Evolutionary conservation across 2,797 vertebrate species (phyloP).

Genomic region (Orientallactaga sibirica): DNA sequence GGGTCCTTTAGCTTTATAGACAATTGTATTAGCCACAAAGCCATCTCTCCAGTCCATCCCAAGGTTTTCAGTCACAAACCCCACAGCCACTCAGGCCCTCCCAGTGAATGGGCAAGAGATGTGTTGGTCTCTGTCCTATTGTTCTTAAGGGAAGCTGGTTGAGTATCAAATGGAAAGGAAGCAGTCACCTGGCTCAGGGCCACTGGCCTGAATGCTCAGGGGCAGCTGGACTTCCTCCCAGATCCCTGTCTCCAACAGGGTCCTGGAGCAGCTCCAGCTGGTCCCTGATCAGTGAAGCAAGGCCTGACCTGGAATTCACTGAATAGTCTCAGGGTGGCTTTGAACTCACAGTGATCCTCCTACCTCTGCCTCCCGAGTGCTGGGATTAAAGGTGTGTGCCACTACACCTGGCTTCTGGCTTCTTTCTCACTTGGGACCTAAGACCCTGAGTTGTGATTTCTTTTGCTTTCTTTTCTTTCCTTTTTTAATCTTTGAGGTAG

Average conservation of each 20-base stretch:
- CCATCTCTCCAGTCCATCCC: too few species aligned
- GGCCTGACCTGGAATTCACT: background rate
- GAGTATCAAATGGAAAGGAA: background rate
- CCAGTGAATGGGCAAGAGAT: background rate
- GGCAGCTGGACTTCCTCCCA: background rate
- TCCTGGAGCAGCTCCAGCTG: background rate
- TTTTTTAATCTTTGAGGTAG: too few species aligned
- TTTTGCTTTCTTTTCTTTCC: too few species aligned
- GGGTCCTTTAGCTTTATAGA: too few species aligned
- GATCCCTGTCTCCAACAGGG: background rate
- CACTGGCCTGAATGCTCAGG: background rate
- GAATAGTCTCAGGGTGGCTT: too few species aligned
- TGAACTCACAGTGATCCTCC: too few species aligned
- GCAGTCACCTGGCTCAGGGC: background rate
- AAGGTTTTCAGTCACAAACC: too few species aligned
- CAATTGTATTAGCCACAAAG: too few species aligned
- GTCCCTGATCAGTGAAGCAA: background rate
- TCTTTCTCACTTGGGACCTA: background rate
- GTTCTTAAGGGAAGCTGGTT: background rate
- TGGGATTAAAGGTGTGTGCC: too few species aligned
- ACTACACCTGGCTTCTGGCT: too few species aligned
- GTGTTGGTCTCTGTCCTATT: background rate
- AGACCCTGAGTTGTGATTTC: background rate
- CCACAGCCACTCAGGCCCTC: too few species aligned
- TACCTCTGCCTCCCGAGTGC: too few species aligned